Base-by-base conservation (phyloP, 2,888 invertebrate species). In the Cylindroiulus punctatus region DNA sequence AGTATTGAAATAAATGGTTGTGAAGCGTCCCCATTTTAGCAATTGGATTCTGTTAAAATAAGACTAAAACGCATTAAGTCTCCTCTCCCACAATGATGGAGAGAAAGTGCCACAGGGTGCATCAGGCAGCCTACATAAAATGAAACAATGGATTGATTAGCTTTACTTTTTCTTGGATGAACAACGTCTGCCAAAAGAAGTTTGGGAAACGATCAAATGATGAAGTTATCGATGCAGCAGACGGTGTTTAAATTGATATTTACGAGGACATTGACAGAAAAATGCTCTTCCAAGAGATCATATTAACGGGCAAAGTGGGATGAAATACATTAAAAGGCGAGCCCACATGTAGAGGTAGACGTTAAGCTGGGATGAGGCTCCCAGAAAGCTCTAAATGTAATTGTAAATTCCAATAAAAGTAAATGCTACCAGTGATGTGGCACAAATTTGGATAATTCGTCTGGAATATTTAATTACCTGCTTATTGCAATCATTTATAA, bases 1-100 rank as follows among this genome's bases (percentile, higher is more conserved):
- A 65, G 65, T 65, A 65, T 65, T 65, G 65, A 65, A 65, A 65
- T 65, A 65, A 65, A 65, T 65, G 65, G 65, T 65, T 65, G 65
- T 65, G 65, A 65, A 65, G 65, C 65, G 65, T 65, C 65, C 65
- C 65, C 65, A 26, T 65, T 65, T 65, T 65, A 65, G 65, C 65
- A 65, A 65, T 65, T 65, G 65, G 65, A 65, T 65, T 65, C 65
- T 65, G 65, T 65, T 65, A 65, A 65, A 65, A 65, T 65, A 65
- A 65, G 65, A 65, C 65, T 65, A 65, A 65, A 65, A 65, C 65
- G 65, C 65, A 65, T 65, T 65, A 65, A 65, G 65, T 65, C 65
- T 65, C 65, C 65, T 65, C 65, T 65, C 65, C 2, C 12, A 26
- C 12, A 65, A 65, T 26, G 65, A 65, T 10, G 65, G 65, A 26